Evolutionary conservation across 2,888 invertebrate genomes (phyloP).

Genomic region (Brachylomia viminalis): DNA sequence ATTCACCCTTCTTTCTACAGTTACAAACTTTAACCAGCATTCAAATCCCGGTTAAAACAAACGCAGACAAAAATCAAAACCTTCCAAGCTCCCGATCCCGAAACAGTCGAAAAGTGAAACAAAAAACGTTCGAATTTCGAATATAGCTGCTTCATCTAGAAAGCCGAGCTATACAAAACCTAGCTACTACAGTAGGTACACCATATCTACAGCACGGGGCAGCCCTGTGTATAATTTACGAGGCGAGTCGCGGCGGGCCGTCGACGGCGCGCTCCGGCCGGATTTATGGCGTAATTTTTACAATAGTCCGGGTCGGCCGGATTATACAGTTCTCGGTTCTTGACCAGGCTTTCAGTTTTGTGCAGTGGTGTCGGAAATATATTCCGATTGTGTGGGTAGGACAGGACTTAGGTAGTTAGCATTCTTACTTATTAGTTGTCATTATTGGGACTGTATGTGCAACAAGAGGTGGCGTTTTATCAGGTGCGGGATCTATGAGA

Average conservation of each 20-base stretch:
- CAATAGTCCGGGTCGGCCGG: constrained; percentile 78
- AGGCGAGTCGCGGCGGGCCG: constrained; percentile 76
- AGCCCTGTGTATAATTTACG: constrained; percentile 74
- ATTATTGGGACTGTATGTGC: neutral
- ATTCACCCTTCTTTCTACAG: neutral
- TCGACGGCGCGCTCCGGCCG: constrained; percentile 69
- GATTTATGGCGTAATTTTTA: constrained; percentile 88
- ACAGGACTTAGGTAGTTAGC: too few species aligned
- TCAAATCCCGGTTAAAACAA: constrained; percentile 16
- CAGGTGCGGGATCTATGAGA: too few species aligned
- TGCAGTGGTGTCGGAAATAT: constrained; percentile 19
- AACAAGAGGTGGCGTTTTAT: neutral
- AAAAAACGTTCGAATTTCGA: constrained; percentile 24
- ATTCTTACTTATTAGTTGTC: neutral
- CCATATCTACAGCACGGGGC: constrained; percentile 37
- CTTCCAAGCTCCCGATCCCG: neutral
- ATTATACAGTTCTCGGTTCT: constrained; percentile 74
- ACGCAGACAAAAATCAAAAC: neutral
- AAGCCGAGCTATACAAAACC: constrained; percentile 20
- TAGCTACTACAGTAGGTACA: neutral
- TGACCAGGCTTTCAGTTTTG: constrained; percentile 56
- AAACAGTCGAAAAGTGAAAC: constrained; percentile 10
- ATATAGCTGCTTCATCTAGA: constrained; percentile 26
- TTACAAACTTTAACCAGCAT: neutral
- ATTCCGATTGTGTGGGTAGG: constrained; percentile 1